Evolutionary conservation across 2,888 invertebrate genomes (phyloP).

Genomic region (Fragum fragum): DNA sequence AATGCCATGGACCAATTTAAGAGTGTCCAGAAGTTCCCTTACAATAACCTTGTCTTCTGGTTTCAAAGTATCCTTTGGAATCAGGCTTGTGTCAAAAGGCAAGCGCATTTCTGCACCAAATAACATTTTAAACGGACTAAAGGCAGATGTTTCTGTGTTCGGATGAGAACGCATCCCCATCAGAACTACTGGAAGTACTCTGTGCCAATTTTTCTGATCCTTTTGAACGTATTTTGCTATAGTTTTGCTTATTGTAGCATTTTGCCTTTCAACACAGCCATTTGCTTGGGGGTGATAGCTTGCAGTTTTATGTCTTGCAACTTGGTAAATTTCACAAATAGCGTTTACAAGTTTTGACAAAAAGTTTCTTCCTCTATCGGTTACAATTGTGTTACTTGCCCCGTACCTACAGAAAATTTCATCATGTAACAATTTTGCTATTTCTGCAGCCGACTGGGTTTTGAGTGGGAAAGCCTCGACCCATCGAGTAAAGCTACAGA

Average conservation of each 20-base stretch:
- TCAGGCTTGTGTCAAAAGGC: too few species aligned
- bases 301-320: slow-evolving; percentile 42
- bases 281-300: slow-evolving; percentile 53
- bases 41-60: slow-evolving; percentile 31
- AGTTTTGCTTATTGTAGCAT: too few species aligned
- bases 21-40: slow-evolving; percentile 24
- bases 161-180: slow-evolving; percentile 49
- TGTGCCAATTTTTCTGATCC: slow-evolving; percentile 58
- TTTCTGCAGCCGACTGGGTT: too few species aligned
- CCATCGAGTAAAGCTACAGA: too few species aligned
- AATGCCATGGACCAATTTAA: slow-evolving; percentile 37
- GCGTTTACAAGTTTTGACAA: too few species aligned
- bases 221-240: slow-evolving; percentile 51
- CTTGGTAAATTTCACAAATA: slow-evolving; percentile 61
- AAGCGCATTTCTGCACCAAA: too few species aligned
- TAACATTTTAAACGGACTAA: slow-evolving; percentile 59
- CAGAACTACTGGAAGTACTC: too few species aligned
- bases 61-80: too few species aligned
- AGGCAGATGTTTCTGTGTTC: slow-evolving; percentile 53
- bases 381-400: slow-evolving; percentile 36
- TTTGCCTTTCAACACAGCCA: too few species aligned
- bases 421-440: slow-evolving; percentile 51
- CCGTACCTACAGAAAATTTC: slow-evolving; percentile 63
- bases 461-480: too few species aligned
- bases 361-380: slow-evolving; percentile 58